Conservation (phyloP, 2,113 vertebrate genomes). For the Axis porcinus region DNA sequence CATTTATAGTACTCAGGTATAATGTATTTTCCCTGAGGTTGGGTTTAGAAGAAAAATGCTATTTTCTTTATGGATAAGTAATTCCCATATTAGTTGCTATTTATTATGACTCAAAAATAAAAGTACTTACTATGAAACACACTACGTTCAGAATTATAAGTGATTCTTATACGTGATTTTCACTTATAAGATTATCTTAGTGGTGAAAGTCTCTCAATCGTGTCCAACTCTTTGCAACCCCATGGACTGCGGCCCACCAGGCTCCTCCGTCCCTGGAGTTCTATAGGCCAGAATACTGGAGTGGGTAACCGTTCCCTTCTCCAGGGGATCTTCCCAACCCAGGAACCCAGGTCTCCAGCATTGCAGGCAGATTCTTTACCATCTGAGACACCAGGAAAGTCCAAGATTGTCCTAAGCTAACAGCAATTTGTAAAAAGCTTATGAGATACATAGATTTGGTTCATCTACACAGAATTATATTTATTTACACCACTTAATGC, state of each 20-base stretch:
- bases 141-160: not conserved
- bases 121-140: not conserved
- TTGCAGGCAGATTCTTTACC: not conserved
- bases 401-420: not conserved
- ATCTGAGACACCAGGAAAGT: not conserved
- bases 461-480: not conserved
- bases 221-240: not conserved
- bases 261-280: not conserved
- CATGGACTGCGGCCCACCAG: not conserved
- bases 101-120: not conserved
- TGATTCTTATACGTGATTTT: not conserved
- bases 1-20: not conserved
- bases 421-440: not conserved
- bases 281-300: not conserved
- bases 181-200: not conserved
- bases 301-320: not conserved
- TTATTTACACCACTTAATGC: not conserved
- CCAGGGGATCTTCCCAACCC: not conserved
- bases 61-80: conserved; percentile 18
- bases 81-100: not conserved
- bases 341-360: not conserved
- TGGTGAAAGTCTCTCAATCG: not conserved
- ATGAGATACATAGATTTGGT: not conserved
- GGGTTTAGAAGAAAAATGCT: conserved; percentile 10
- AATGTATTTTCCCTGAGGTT: conserved; percentile 20